These are phyloP conservation scores for silkworm (Bombyx mori) DNA, from an alignment of 1,140 invertebrate genomes.

Conservation along the genomic window ASM3026992v2 NC_085116.1:13820501-13821000, in stretches of 20 bases:
- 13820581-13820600: conserved; percentile 67
- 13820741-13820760: conserved; percentile 36
- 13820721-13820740: conserved; percentile 24
- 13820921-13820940: background rate
- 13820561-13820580: conserved; percentile 59
- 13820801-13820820: conserved; percentile 34
- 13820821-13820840: conserved; percentile 43
- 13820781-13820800: conserved; percentile 30
- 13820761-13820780: conserved; percentile 11
- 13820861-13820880: conserved; percentile 35
- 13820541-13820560: conserved; percentile 40
- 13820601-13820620: conserved; percentile 67
- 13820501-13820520: conserved; percentile 34
- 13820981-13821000: conserved; percentile 23
- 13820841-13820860: conserved; percentile 47
- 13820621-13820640: conserved; percentile 74
- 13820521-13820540: conserved; percentile 36
- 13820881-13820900: conserved; percentile 29
- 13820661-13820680: conserved; percentile 75
- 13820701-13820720: background rate
- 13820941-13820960: too few species aligned
- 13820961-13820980: conserved; percentile 17
- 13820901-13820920: background rate
- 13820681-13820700: conserved; percentile 37
- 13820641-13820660: conserved; percentile 78